Conservation (phyloP, 2,797 vertebrate genomes). For the Hypotaenidia philippensis region DNA sequence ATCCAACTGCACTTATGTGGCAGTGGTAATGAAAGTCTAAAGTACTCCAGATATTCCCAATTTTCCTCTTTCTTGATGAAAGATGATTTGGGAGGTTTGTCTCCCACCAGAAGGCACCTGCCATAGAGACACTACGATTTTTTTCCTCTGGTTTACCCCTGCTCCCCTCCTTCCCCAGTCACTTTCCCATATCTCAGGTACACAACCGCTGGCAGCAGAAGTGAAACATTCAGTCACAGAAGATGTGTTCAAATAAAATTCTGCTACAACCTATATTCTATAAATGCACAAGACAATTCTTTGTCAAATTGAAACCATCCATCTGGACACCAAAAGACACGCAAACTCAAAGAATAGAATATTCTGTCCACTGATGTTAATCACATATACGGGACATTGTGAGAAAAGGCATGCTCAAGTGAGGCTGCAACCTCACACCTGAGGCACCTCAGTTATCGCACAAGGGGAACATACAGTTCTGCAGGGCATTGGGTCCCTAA, state of each 20-base stretch:
- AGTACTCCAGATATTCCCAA: neutral
- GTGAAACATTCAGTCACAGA: neutral
- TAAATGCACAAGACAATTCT: neutral
- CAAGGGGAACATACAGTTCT: neutral
- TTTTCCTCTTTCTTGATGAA: neutral
- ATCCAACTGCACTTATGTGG: fast-evolving
- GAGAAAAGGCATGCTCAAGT: neutral
- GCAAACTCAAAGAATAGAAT: neutral
- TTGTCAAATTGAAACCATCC: neutral
- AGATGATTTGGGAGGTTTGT: neutral
- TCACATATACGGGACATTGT: neutral
- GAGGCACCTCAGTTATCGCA: neutral
- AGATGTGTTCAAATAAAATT: neutral
- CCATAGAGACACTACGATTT: neutral
- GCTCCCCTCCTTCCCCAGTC: neutral
- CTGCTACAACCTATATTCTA: neutral
- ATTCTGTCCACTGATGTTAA: neutral
- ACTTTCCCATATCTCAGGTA: neutral
- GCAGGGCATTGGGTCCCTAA: neutral
- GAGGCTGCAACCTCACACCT: neutral
- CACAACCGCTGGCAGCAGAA: neutral
- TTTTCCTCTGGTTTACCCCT: fast-evolving
- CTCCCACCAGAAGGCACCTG: neutral
- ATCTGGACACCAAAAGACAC: neutral
- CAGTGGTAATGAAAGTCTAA: neutral